Base-by-base conservation (phyloP, 1,140 invertebrate species). In the Atopsyche davidsoni region DNA sequence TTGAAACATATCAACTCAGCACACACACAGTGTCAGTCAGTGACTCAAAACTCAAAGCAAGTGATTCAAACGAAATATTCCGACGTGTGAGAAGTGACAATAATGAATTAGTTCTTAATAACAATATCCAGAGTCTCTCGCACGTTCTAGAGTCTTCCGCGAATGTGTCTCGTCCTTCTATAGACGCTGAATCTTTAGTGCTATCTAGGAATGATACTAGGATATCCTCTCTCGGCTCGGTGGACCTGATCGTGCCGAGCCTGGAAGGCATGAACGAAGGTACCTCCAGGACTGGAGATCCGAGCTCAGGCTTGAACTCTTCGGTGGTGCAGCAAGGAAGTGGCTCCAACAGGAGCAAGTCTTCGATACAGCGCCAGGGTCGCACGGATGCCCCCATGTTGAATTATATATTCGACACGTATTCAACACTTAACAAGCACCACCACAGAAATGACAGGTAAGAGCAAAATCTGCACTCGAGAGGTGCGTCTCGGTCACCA, bases 321-420 rank as follows among this genome's bases (percentile, higher is more conserved):
- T 19, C 36, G 6, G 23, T 10, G 9, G 9, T 34, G 6, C 3
- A 28, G 25, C 25, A 28, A n/a, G 25, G n/a, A 28, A 28, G 6
- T 7, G 25, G 25, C 6, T n/a, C n/a, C 25, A 28, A 28, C 25
- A 28, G 25, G 1, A 39, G 22, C 1, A 48, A 40, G 4, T 49
- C 42, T 19, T 42, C 48, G 14, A 13, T 43, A 23, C 47, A 34
- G 17, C 68, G 68, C 46, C 65, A 64, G 7, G 73, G 75, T 25
- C 76, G 77, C 54, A 78, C 75, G 1, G 82, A 83, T 57, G 77
- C 81, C 1, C 81, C 82, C 11, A 81, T 85, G 80, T 63, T 84
- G 11, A 83, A 83, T 62, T 82, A 83, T 56, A 84, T 85, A 49
- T 84, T 84, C 59, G 82, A 85, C 59, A 75, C 80, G 0, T 79